Percentiles rank a stretch among this genome's conserved stretches.
These are phyloP conservation scores for Daubentonia madagascariensis DNA, from an alignment of 2,113 vertebrate species.

Conservation along the genomic window DNA sequence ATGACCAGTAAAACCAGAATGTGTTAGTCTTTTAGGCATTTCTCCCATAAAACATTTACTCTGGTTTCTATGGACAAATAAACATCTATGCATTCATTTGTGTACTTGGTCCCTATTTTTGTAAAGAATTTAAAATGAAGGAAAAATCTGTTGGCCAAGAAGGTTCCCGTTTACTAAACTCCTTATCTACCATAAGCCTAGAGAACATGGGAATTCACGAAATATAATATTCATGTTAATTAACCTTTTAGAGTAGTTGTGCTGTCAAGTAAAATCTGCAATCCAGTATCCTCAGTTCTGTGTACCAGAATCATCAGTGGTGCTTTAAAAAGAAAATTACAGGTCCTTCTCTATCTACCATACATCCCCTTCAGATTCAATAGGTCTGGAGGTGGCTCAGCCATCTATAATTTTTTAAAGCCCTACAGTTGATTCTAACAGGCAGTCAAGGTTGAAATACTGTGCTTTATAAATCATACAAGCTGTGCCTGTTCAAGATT, in stretches of 20 bases:
- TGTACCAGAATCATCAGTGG: background rate
- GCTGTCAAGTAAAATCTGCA: background rate
- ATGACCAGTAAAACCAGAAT: background rate
- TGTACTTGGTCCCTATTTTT: background rate
- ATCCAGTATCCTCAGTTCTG: background rate
- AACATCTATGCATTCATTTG: background rate
- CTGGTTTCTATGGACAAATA: background rate
- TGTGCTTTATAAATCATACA: background rate
- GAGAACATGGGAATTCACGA: background rate
- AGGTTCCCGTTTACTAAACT: background rate
- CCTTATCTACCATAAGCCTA: background rate
- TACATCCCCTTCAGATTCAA: background rate
- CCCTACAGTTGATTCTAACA: background rate
- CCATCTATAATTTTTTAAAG: background rate
- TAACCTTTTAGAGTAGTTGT: background rate
- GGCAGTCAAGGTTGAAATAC: background rate
- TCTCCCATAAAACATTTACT: background rate
- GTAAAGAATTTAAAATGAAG: background rate
- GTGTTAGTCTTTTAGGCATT: background rate
- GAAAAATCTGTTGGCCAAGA: background rate
- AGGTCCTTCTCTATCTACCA: background rate
- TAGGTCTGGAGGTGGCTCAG: background rate
- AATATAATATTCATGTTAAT: background rate
- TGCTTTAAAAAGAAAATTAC: background rate
- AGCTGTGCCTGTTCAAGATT: background rate